Conservation (phyloP, 2,888 invertebrate genomes). For the Netelia virgata region DNA sequence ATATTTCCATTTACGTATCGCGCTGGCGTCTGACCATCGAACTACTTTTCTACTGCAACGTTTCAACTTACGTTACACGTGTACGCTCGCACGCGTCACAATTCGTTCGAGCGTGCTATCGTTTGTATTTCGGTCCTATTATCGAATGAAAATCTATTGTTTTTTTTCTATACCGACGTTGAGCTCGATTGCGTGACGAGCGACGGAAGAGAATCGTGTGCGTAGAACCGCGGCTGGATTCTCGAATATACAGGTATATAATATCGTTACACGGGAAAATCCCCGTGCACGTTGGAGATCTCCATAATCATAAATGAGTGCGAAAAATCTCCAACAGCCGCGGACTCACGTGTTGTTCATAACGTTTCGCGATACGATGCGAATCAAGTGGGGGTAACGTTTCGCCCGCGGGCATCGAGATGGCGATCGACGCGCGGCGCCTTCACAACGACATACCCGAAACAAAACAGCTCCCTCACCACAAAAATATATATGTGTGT, state of each 20-base stretch:
- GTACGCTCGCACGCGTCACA: not conserved
- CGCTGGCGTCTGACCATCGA: constrained; percentile 13
- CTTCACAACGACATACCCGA: constrained; percentile 12
- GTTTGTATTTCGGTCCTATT: not conserved
- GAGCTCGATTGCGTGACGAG: too few relatives aligned
- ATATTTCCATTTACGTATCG: too few relatives aligned
- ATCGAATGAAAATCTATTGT: not conserved
- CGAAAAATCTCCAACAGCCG: constrained; percentile 30
- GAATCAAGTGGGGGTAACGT: constrained; percentile 12
- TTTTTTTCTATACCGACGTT: not conserved
- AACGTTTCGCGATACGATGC: constrained; percentile 72
- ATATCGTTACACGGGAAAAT: not conserved
- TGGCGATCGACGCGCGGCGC: constrained; percentile 58
- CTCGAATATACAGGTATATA: not conserved
- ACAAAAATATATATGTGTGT: constrained; percentile 3
- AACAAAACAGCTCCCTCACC: constrained; percentile 44
- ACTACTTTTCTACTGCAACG: constrained; percentile 8
- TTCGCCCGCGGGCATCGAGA: constrained; percentile 50
- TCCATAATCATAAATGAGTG: constrained; percentile 37
- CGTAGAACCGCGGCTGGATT: not conserved
- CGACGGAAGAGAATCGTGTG: too few relatives aligned
- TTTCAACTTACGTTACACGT: not conserved
- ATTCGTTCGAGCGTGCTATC: constrained; percentile 4
- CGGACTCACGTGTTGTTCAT: constrained; percentile 80
- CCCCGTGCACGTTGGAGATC: constrained; percentile 28